Evolutionary conservation across 2,888 invertebrate genomes (phyloP).

Genomic region (Limenitis camilla): DNA sequence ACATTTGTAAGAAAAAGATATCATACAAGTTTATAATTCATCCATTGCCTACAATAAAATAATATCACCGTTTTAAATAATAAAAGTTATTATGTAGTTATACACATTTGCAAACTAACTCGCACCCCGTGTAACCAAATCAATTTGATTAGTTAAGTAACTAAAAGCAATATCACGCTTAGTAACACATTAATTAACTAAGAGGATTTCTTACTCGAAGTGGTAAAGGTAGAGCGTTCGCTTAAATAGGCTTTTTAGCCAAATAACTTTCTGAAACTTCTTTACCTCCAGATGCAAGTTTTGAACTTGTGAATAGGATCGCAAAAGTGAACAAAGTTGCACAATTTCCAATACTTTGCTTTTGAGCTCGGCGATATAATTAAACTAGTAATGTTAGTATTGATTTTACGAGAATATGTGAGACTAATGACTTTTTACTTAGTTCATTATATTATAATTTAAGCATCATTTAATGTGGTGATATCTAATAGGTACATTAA

Average conservation of each 20-base stretch:
- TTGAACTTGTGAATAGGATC: slow-evolving; percentile 9
- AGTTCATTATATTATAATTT: no score
- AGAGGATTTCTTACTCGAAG: slow-evolving; percentile 14
- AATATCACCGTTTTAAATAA: neutral
- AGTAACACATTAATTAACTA: slow-evolving; percentile 15
- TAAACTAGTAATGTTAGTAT: neutral
- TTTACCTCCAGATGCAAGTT: slow-evolving; percentile 11
- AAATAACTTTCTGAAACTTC: slow-evolving; percentile 5
- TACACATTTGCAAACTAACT: slow-evolving; percentile 1
- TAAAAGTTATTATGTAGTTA: neutral
- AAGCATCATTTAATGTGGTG: no score
- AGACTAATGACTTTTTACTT: no score
- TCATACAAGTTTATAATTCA: no score
- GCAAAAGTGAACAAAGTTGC: neutral
- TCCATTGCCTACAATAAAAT: no score
- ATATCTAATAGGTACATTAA: no score
- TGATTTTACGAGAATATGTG: no score
- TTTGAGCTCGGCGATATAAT: neutral
- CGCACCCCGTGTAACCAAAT: slow-evolving; percentile 4
- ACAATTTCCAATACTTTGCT: neutral
- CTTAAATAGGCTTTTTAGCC: neutral
- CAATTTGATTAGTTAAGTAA: slow-evolving; percentile 12
- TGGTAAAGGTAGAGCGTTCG: slow-evolving; percentile 4
- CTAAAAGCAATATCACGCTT: slow-evolving; percentile 13
- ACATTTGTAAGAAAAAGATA: neutral